Percentiles rank a stretch among this genome's conserved stretches.
phyloP scores from a whole-genome alignment of 2,113 vertebrate species.

The Strix aluco region DNA sequence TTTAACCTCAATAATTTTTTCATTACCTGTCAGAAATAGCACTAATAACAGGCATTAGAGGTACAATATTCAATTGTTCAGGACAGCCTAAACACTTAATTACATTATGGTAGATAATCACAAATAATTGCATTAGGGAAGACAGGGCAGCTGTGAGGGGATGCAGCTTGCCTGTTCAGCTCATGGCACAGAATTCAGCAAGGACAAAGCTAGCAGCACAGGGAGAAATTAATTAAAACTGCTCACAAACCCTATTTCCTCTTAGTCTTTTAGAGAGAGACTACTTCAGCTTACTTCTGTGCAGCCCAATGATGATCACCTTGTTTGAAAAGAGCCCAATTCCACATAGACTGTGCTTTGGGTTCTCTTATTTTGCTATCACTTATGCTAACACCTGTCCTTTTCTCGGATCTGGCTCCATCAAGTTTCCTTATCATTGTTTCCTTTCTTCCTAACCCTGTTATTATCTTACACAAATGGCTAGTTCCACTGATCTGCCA shows the following conservation, averaged over 20 bases:
- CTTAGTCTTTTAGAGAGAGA: neutral
- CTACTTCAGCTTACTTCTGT: neutral
- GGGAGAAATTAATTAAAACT: neutral
- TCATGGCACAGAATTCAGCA: neutral
- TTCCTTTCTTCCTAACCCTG: neutral
- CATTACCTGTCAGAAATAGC: neutral
- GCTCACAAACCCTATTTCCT: neutral
- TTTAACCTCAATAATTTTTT: neutral
- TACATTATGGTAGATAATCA: neutral
- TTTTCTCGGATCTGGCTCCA: neutral
- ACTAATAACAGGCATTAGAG: neutral
- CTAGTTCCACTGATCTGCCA: neutral
- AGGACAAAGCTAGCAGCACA: neutral
- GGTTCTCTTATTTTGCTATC: neutral
- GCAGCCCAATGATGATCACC: neutral
- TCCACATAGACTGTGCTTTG: neutral
- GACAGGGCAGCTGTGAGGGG: neutral
- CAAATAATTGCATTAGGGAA: neutral
- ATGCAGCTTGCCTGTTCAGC: neutral
- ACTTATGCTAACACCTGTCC: neutral
- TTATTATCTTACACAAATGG: neutral
- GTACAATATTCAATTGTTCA: neutral
- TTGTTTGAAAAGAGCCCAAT: neutral
- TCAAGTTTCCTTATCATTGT: neutral
- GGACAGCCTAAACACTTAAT: slow-evolving; percentile 17